Evolutionary conservation across 2,113 vertebrate genomes (phyloP).

Genomic region (Myrmecophaga tridactyla): DNA sequence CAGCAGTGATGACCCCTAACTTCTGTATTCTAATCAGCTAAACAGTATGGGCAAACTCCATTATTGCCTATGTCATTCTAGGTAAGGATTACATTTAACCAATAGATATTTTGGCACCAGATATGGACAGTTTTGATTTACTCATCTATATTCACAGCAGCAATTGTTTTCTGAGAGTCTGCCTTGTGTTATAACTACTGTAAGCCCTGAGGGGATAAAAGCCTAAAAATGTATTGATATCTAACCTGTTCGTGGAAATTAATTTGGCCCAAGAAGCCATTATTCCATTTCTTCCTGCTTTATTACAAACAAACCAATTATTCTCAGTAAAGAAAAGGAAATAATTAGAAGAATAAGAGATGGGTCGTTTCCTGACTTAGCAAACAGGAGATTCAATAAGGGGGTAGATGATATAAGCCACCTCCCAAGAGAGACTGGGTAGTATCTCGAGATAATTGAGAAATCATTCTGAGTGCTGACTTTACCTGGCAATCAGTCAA

Average conservation of each 20-base stretch:
- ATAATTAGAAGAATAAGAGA: not conserved
- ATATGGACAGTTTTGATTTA: not conserved
- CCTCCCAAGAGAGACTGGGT: not conserved
- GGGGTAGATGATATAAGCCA: not conserved
- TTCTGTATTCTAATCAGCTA: not conserved
- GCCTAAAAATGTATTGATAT: not conserved
- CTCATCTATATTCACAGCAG: constrained; percentile 2
- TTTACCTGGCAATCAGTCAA: not conserved
- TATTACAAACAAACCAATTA: not conserved
- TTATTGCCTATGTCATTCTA: not conserved
- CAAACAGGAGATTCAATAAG: not conserved
- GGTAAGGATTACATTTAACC: not conserved
- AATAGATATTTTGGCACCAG: not conserved
- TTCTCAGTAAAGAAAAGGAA: not conserved
- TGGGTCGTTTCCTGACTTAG: not conserved
- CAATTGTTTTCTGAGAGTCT: not conserved
- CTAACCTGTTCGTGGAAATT: not conserved
- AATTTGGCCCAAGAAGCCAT: not conserved
- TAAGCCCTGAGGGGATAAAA: not conserved
- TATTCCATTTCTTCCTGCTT: not conserved
- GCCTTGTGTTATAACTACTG: not conserved
- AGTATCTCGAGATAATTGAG: not conserved
- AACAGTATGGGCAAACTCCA: not conserved
- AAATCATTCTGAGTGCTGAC: not conserved
- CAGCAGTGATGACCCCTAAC: not conserved